Evolutionary conservation across 2,888 invertebrate species (phyloP), one percentile per base, ranked within the genome.

Genomic region (Napeogenes inachia): DNA sequence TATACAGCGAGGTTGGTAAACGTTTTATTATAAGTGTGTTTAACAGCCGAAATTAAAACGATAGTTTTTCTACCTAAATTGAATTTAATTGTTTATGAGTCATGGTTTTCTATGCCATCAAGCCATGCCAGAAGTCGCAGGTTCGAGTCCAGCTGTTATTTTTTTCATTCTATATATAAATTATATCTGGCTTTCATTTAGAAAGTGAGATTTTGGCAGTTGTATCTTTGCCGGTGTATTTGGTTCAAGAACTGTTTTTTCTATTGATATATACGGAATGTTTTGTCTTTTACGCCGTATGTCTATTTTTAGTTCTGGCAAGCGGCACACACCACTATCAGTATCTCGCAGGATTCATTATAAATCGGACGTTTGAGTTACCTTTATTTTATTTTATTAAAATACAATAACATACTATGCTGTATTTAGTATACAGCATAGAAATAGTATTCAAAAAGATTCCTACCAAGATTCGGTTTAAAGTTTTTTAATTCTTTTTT

Each of bases 221-320:
- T 45, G 33, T 30, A 21, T 45, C 59, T 38, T 54, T 46, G 38
- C 32, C 38, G 30, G 4, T 57, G n/a, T 42, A 13, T 21, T 45
- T 57, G 42, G 42, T 10, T 42, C 42, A n/a, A 33, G 5, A n/a
- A 10, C 32, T 0, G 50, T 30, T 50, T 50, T 38, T 59, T 54
- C 58, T 56, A 56, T 56, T 46, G 56, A 54, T 59, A 42, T 42
- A 42, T 42, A 54, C 53, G 30, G 21, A 66, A 62, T 65, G 61
- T 63, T 67, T 67, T 67, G 57, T 70, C 68, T 71, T 70, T 70
- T 69, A 67, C 68, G 69, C 73, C 75, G 73, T 77, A 66, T 45
- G 50, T 72, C 75, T 87, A 87, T 85, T 84, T 81, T 73, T 70
- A 73, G 68, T 70, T 71, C 84, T 87, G 86, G 87, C 87, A 84